phyloP scores from a whole-genome alignment of 2,888 invertebrate species.

The Drosophila sordidula region DNA sequence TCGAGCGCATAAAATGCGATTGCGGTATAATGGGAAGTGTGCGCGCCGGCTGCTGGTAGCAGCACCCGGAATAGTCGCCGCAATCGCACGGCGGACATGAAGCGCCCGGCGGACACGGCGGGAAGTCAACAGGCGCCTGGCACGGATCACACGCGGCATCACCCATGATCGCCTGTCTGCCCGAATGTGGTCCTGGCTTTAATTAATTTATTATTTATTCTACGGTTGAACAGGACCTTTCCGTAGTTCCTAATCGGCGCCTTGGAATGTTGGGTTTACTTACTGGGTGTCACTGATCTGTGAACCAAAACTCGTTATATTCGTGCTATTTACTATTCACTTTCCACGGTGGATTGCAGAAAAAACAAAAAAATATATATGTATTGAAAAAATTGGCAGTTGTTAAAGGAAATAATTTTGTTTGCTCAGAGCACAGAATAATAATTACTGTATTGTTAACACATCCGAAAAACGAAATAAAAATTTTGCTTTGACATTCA shows the following conservation, averaged over 20 bases:
- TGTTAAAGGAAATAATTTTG: slow-evolving; percentile 70
- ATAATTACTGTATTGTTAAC: slow-evolving; percentile 45
- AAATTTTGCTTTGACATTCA: slow-evolving; percentile 65
- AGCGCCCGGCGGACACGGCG: slow-evolving; percentile 66
- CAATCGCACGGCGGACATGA: slow-evolving; percentile 72
- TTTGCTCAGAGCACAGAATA: slow-evolving; percentile 46
- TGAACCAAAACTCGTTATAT: neutral
- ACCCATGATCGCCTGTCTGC: slow-evolving; percentile 26
- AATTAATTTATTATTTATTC: neutral
- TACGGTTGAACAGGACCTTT: no score
- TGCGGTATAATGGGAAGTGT: slow-evolving; percentile 78
- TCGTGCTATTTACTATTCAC: neutral
- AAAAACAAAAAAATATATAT: neutral
- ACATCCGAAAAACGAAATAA: slow-evolving; percentile 61
- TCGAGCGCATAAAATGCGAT: slow-evolving; percentile 86
- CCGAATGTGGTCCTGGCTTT: neutral
- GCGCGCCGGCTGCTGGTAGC: slow-evolving; percentile 83
- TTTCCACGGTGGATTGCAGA: neutral
- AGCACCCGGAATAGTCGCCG: slow-evolving; percentile 78
- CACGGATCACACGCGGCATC: slow-evolving; percentile 62
- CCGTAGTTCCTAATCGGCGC: slow-evolving; percentile 34
- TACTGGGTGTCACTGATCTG: neutral
- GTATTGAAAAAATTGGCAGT: slow-evolving; percentile 23
- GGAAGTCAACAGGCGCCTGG: slow-evolving; percentile 65
- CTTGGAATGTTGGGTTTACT: neutral